Evolutionary conservation across 2,113 vertebrate species (phyloP), one percentile per base, ranked within the genome.

Genomic region (Anarhynchus alexandrinus): DNA sequence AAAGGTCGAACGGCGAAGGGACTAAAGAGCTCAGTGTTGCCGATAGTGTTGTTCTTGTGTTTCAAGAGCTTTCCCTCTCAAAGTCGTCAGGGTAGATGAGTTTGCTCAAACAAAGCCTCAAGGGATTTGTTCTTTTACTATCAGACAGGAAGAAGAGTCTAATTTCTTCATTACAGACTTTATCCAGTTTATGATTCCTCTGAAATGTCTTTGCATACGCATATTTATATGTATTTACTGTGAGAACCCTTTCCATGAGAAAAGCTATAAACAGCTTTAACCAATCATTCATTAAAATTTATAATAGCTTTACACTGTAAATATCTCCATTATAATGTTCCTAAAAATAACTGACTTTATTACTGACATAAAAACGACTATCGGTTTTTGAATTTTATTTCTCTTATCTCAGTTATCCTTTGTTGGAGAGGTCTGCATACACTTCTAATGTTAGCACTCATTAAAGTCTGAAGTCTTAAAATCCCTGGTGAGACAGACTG

Each of bases 21-120:
- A 66, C 76, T 79, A 71, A 64, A 86, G 74, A 89, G 40, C 69
- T 97, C 64, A 58, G 19, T 25, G 42, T 42, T 93, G 79, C 78
- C 90, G 36, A 3, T 17, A 42, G 49, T 11, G 36, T 16, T 90
- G 62, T 38, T 86, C 52, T 85, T 82, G 15, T 36, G 49, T 43
- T 94, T 82, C 81, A 67, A 72, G 92, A 90, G 82, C 71, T 90
- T 92, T 93, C 49, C 30, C 55, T 78, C 47, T 21, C 52, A 66
- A 51, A 86, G 71, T 57, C 6, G 0, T 71, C 74, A 77, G 14
- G 15, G 0, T 5, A 73, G 74, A 86, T 47, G 17, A 85, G 73
- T 82, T 95, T 91, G 65, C 79, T 74, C 88, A 84, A 94, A 83
- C n/a, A 94, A 91, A 89, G 47, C 17, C 82, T 74, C 34, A 20